These are phyloP conservation scores for Paramacrobiotus metropolitanus DNA, from an alignment of 1,140 invertebrate genomes.

Conservation along the genomic window DNA sequence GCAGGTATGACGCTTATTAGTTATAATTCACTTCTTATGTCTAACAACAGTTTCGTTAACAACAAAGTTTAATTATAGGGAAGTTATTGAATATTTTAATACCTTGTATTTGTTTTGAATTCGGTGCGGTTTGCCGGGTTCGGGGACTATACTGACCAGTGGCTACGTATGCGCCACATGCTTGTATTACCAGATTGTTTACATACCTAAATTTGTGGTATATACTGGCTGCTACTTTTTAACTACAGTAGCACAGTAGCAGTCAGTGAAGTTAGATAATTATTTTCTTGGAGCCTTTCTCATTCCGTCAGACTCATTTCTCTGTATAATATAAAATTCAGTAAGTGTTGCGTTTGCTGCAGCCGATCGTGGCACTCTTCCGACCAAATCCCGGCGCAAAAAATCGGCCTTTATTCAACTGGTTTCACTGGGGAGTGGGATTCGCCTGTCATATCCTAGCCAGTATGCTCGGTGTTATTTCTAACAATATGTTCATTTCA, in stretches of 20 bases:
- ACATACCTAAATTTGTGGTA: too few species aligned
- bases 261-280: background rate
- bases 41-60: too few species aligned
- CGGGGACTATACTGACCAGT: too few species aligned
- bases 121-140: too few species aligned
- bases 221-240: too few species aligned
- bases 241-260: too few species aligned
- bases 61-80: too few species aligned
- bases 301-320: background rate
- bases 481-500: too few species aligned
- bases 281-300: background rate
- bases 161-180: too few species aligned
- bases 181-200: too few species aligned
- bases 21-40: background rate
- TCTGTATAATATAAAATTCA: background rate
- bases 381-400: slow-evolving; percentile 56
- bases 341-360: slow-evolving; percentile 20
- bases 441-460: slow-evolving; percentile 72
- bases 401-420: slow-evolving; percentile 66
- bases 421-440: slow-evolving; percentile 73
- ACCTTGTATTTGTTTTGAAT: too few species aligned
- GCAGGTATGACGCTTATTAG: background rate
- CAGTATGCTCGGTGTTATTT: slow-evolving; percentile 41
- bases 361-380: slow-evolving; percentile 65
- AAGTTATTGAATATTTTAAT: too few species aligned